Conservation (phyloP, 2,888 invertebrate species). For the Temnothorax rugatulus region DNA sequence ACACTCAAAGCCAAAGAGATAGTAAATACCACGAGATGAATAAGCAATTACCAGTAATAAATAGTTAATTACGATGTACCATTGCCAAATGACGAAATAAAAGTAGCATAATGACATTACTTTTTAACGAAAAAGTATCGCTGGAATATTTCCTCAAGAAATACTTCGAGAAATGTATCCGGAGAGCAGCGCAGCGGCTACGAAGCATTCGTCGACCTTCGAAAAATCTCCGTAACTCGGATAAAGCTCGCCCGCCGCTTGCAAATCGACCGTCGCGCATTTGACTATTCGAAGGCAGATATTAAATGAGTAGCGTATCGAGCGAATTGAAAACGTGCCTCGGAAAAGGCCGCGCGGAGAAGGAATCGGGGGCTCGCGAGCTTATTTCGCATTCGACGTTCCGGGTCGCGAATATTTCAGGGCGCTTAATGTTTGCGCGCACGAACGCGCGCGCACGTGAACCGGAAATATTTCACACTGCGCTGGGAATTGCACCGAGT, state of each 20-base stretch:
- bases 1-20: neutral
- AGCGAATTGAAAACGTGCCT: slow-evolving; percentile 54
- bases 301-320: slow-evolving; percentile 52
- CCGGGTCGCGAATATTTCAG: slow-evolving; percentile 48
- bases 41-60: slow-evolving; percentile 6
- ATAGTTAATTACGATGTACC: neutral
- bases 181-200: neutral
- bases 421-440: slow-evolving; percentile 53
- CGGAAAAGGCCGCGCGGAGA: neutral
- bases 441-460: slow-evolving; percentile 47
- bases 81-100: neutral
- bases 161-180: neutral
- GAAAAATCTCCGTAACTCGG: slow-evolving; percentile 14
- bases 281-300: slow-evolving; percentile 38
- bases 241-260: neutral
- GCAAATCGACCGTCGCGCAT: slow-evolving; percentile 38
- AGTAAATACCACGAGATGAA: neutral
- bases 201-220: neutral
- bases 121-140: slow-evolving; percentile 3
- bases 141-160: slow-evolving; percentile 1
- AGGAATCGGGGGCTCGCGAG: slow-evolving; percentile 26
- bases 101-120: slow-evolving; percentile 21
- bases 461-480: slow-evolving; percentile 44
- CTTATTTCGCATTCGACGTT: slow-evolving; percentile 52
- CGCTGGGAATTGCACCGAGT: slow-evolving; percentile 26